Percentiles rank a stretch among this genome's conserved stretches.
Conservation (phyloP, 1,140 invertebrate genomes). For the Charaxes varanes region DNA sequence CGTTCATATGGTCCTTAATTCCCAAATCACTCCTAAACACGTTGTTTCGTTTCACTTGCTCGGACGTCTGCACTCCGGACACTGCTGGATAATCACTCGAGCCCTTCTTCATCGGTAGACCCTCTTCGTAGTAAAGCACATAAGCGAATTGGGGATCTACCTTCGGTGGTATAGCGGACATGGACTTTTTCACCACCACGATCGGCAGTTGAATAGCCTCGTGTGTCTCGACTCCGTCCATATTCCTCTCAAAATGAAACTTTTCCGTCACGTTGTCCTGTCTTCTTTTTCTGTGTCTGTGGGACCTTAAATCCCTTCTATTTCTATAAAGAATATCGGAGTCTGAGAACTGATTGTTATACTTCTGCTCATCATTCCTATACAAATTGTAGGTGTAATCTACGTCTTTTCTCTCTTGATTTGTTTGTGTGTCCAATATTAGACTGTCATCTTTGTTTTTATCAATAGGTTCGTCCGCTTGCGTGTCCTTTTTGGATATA, state of each 20-base stretch:
- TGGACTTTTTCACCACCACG: constrained; percentile 49
- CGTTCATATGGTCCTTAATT: constrained; percentile 46
- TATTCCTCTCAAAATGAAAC: constrained; percentile 28
- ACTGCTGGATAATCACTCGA: constrained; percentile 29
- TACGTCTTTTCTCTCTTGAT: constrained; percentile 33
- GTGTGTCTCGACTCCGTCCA: constrained; percentile 35
- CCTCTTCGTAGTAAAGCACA: constrained; percentile 63
- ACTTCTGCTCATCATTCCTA: constrained; percentile 43
- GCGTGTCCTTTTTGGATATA: constrained; percentile 32
- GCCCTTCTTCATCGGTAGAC: constrained; percentile 26
- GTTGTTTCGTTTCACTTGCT: constrained; percentile 41
- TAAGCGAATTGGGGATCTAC: constrained; percentile 52
- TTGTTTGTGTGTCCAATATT: constrained; percentile 20
- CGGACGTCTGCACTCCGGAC: constrained; percentile 32
- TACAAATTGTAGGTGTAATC: constrained; percentile 43
- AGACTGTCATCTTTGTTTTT: constrained; percentile 20
- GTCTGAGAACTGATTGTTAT: constrained; percentile 45
- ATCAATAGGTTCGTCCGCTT: constrained; percentile 43
- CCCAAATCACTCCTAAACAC: constrained; percentile 48
- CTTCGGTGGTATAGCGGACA: constrained; percentile 24
- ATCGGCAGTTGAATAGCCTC: constrained; percentile 34
- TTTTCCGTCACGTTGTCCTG: constrained; percentile 50
- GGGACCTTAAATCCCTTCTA: constrained; percentile 32
- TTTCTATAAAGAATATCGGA: constrained; percentile 29
- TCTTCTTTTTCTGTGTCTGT: constrained; percentile 57